Percentiles rank a stretch among this genome's conserved stretches.
These are phyloP conservation scores for Parnassius apollo DNA, from an alignment of 2,888 invertebrate genomes.

Conservation along the genomic window DNA sequence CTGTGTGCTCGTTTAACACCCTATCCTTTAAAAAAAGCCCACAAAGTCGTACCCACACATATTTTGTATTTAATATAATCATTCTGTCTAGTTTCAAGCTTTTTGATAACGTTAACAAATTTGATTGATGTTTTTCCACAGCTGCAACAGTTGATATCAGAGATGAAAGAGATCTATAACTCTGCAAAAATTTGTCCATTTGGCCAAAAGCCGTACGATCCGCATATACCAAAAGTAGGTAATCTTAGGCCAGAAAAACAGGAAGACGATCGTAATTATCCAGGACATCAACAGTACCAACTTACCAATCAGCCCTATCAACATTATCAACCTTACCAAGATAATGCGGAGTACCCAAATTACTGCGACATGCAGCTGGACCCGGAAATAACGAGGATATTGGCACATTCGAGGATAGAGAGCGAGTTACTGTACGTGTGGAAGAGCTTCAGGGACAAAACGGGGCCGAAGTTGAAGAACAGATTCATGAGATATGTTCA, in stretches of 20 bases:
- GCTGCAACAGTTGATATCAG: constrained; percentile 86
- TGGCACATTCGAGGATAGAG: constrained; percentile 87
- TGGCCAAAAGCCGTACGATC: constrained; percentile 73
- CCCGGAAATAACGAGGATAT: constrained; percentile 83
- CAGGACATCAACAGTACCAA: constrained; percentile 54
- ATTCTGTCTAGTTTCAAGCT: too few relatives aligned
- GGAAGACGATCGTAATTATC: constrained; percentile 38
- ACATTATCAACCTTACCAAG: constrained; percentile 37
- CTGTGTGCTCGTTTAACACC: too few relatives aligned
- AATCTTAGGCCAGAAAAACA: constrained; percentile 38
- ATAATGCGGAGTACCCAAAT: constrained; percentile 48
- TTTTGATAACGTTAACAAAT: too few relatives aligned
- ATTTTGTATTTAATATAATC: too few relatives aligned
- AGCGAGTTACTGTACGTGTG: constrained; percentile 89
- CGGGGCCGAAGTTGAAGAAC: constrained; percentile 88
- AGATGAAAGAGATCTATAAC: constrained; percentile 90
- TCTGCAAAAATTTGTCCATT: constrained; percentile 87
- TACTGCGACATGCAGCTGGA: constrained; percentile 83
- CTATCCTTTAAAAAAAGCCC: too few relatives aligned
- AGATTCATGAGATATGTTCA: constrained; percentile 90
- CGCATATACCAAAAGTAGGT: constrained; percentile 54
- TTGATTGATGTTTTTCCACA: constrained; percentile 48
- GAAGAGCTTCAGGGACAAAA: constrained; percentile 90
- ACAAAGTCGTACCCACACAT: too few relatives aligned
- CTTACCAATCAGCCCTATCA: constrained; percentile 57